Evolutionary conservation across 2,113 vertebrate species (phyloP), one percentile per base, ranked within the genome.

Genomic region (Triplophysa rosa): DNA sequence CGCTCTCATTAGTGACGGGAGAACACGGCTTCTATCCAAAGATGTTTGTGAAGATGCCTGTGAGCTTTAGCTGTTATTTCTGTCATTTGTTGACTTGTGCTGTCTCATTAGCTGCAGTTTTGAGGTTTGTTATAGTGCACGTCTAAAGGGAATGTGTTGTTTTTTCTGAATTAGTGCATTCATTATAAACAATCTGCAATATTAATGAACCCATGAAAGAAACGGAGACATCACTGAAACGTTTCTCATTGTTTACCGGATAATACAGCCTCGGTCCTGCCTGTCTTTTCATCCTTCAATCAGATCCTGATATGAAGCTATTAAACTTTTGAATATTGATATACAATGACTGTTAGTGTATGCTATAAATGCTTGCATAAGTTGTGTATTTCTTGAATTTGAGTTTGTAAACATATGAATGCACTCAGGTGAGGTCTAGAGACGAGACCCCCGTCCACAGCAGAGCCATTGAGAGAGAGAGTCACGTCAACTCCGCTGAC

Each of bases 151-250:
- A 77, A 56, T 67, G 13, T 14, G 33, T 7, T 37, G 79, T 70
- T 67, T 75, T 76, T 77, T 75, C 58, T 62, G 40, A 78, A 68
- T 33, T 33, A 67, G 67, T 79, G 73, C 40, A 21, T 83, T 80
- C 49, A 76, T 75, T 70, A 77, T 75, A 78, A 85, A 81, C 45
- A 67, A 71, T 73, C 67, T 81, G 79, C 73, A 82, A 63, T 79
- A 81, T 85, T 85, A 83, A 83, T 81, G 75, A 80, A 79, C 10
- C 59, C 47, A 49, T 29, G 40, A 1, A 23, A 76, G 52, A 12
- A 45, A 47, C 75, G 11, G 29, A 42, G 14, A 40, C 47, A 10
- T 37, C 26, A 33, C 52, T 21, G 49, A 37, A 65, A 80, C 78
- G 21, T 63, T 82, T 47, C 40, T 19, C 56, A 73, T 33, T 2